phyloP scores from a whole-genome alignment of 2,797 vertebrate genomes.

The Sebastes taczanowskii region DNA sequence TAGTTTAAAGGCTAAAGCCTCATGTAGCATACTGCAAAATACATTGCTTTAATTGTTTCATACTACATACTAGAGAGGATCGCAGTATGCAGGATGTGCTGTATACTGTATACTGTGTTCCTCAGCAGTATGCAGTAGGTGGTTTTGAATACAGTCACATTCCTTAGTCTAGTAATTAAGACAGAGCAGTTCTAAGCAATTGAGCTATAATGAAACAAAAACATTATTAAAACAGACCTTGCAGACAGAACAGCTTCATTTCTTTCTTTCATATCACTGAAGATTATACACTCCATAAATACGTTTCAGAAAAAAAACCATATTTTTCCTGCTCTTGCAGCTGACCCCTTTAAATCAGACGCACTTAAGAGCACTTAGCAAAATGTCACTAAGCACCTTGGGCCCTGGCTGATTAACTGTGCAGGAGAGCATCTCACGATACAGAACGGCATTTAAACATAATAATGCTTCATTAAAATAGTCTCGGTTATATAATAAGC shows the following conservation, averaged over 20 bases:
- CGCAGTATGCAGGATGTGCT: too few species aligned
- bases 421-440: slow-evolving; percentile 24
- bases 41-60: too few species aligned
- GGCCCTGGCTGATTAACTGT: slow-evolving; percentile 34
- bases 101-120: too few species aligned
- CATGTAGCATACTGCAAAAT: too few species aligned
- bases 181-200: not conserved
- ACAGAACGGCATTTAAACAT: slow-evolving; percentile 20
- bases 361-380: slow-evolving; percentile 47
- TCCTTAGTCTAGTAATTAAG: not conserved
- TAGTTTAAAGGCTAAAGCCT: too few species aligned
- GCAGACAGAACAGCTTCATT: not conserved
- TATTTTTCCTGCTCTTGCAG: not conserved
- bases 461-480: slow-evolving; percentile 10
- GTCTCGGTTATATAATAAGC: slow-evolving; percentile 15
- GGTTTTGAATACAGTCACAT: not conserved
- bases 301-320: not conserved
- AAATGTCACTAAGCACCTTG: slow-evolving; percentile 48
- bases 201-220: not conserved
- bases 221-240: not conserved
- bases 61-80: too few species aligned
- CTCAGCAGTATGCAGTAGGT: too few species aligned
- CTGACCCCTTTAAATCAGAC: slow-evolving; percentile 39
- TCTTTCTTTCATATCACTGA: not conserved
- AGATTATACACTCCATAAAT: not conserved